phyloP scores from a whole-genome alignment of 2,888 invertebrate species.

The Aplocera efformata region DNA sequence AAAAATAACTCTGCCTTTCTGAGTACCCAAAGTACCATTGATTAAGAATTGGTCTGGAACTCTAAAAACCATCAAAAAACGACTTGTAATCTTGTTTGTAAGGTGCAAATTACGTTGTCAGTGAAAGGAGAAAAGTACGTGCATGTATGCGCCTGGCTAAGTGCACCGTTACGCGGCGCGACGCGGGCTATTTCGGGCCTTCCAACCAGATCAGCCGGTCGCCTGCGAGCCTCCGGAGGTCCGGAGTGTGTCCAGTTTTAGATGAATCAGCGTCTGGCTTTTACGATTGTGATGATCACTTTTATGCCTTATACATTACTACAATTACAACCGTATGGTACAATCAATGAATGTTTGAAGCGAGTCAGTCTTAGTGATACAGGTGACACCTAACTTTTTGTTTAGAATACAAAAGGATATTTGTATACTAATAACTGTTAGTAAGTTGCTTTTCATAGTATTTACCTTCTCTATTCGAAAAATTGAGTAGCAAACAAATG shows the following conservation, averaged over 20 bases:
- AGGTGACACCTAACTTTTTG: too few relatives aligned
- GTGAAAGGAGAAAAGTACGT: conserved; percentile 70
- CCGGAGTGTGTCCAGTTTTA: conserved; percentile 43
- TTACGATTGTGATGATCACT: not conserved
- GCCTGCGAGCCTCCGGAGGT: conserved; percentile 23
- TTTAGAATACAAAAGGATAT: too few relatives aligned
- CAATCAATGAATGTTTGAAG: too few relatives aligned
- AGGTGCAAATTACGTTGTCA: conserved; percentile 51
- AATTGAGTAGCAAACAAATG: too few relatives aligned
- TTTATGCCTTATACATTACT: too few relatives aligned
- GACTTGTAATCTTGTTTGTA: conserved; percentile 24
- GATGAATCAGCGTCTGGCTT: conserved; percentile 7
- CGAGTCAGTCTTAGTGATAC: too few relatives aligned
- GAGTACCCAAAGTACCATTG: too few relatives aligned
- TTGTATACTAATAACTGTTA: too few relatives aligned
- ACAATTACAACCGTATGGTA: too few relatives aligned
- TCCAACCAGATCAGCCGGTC: conserved; percentile 50
- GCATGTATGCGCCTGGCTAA: conserved; percentile 39
- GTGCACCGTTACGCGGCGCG: conserved; percentile 53
- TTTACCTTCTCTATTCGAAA: too few relatives aligned
- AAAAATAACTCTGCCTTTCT: too few relatives aligned
- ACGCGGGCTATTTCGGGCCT: conserved; percentile 59
- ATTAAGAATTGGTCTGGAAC: not conserved
- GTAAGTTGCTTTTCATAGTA: too few relatives aligned
- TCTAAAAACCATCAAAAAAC: conserved; percentile 30